phyloP scores from a whole-genome alignment of 2,113 vertebrate genomes.

The Xenopus borealis region DNA sequence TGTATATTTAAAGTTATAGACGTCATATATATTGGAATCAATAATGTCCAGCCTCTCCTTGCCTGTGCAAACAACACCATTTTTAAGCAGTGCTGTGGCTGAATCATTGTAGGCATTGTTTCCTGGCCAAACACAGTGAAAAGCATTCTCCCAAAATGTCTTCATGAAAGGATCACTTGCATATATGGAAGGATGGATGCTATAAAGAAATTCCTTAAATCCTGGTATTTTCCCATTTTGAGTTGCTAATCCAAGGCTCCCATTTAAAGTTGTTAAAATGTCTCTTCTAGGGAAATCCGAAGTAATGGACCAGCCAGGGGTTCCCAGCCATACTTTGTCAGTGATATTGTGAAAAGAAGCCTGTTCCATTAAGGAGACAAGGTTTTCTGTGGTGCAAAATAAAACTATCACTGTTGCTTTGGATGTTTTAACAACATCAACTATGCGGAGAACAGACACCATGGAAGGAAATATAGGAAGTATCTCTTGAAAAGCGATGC shows the following conservation, averaged over 20 bases:
- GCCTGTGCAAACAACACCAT: slow-evolving; percentile 11
- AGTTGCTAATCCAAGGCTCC: slow-evolving; percentile 18
- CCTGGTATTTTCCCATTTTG: slow-evolving; percentile 26
- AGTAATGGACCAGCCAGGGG: slow-evolving; percentile 22
- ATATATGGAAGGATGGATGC: slow-evolving; percentile 21
- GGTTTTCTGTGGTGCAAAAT: slow-evolving; percentile 30
- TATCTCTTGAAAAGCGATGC: slow-evolving; percentile 22
- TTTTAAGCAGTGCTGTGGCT: not conserved
- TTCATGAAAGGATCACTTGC: slow-evolving; percentile 23
- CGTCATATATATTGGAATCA: slow-evolving; percentile 28
- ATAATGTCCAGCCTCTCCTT: slow-evolving; percentile 22
- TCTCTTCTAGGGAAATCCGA: slow-evolving; percentile 21
- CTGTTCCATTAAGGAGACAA: slow-evolving; percentile 30
- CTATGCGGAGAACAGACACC: slow-evolving; percentile 16
- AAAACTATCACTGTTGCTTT: slow-evolving; percentile 32
- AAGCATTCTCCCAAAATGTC: slow-evolving; percentile 31
- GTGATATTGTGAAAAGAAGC: slow-evolving; percentile 27
- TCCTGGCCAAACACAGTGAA: slow-evolving; percentile 21
- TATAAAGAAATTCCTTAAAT: slow-evolving; percentile 34
- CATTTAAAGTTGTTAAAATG: slow-evolving; percentile 35
- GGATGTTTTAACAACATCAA: slow-evolving; percentile 23
- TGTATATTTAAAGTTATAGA: slow-evolving; percentile 22
- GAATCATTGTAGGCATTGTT: not conserved
- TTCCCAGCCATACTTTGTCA: slow-evolving; percentile 23
- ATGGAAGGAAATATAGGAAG: slow-evolving; percentile 20